A percentile compares a stretch with the other conserved stretches of the same genome.
Conservation (phyloP, 2,888 invertebrate genomes). For the Drosophila stalkeri region DNA sequence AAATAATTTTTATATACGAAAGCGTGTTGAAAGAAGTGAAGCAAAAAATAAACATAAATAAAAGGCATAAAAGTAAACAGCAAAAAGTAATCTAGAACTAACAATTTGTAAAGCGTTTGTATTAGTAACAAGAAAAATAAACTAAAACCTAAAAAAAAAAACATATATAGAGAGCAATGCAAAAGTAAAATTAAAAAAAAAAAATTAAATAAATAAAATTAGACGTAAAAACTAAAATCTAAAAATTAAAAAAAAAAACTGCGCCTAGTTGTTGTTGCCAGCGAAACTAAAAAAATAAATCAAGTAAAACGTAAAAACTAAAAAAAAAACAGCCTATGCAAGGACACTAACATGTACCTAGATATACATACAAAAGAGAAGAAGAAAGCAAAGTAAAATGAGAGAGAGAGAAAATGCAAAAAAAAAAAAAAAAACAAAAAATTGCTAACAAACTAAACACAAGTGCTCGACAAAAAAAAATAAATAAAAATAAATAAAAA, state of each 20-base stretch:
- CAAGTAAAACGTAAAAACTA: not conserved
- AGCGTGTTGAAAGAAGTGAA: not conserved
- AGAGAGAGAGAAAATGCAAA: slow-evolving; percentile 20
- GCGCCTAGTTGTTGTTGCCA: slow-evolving; percentile 71
- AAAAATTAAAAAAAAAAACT: slow-evolving; percentile 35
- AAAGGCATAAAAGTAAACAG: slow-evolving; percentile 37
- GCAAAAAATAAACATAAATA: slow-evolving; percentile 27
- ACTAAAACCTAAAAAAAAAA: slow-evolving; percentile 16
- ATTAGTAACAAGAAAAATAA: slow-evolving; percentile 42
- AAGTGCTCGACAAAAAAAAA: slow-evolving; percentile 59
- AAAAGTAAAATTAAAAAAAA: slow-evolving; percentile 19
- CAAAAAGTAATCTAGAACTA: slow-evolving; percentile 66
- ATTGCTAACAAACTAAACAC: slow-evolving; percentile 57
- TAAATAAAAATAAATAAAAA: slow-evolving; percentile 39
- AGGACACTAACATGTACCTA: slow-evolving; percentile 82
- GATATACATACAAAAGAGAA: slow-evolving; percentile 68
- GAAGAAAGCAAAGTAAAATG: slow-evolving; percentile 21
- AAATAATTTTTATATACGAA: slow-evolving; percentile 71
- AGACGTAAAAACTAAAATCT: slow-evolving; percentile 4
- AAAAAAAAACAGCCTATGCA: slow-evolving; percentile 70
- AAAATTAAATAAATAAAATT: slow-evolving; percentile 31
- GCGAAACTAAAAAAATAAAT: slow-evolving; percentile 37
- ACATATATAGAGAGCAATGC: slow-evolving; percentile 64
- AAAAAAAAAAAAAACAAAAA: slow-evolving; percentile 14
- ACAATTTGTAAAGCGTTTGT: slow-evolving; percentile 69